Percentiles rank a stretch among this genome's conserved stretches.
Conservation (phyloP, 30 jellyfish, hydroid and myxozoan genomes). For the Clytia hemisphaerica region DNA sequence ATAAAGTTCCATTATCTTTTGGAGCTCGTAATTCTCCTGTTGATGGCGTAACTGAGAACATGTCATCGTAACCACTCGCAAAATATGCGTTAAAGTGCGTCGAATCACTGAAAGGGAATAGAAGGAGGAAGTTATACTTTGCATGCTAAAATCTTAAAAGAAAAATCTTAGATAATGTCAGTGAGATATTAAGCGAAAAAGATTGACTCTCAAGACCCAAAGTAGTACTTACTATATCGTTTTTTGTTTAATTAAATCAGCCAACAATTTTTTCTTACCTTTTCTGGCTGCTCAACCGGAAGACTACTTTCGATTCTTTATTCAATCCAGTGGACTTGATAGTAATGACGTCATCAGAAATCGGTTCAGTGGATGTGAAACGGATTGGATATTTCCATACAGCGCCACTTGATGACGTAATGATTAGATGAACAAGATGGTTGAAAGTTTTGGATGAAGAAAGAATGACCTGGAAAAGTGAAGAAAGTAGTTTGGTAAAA, state of each 20-base stretch:
- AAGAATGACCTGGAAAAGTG: conserved; percentile 56
- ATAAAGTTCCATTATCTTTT: conserved; percentile 34
- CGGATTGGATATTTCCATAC: conserved; percentile 81
- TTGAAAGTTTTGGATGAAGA: conserved; percentile 68
- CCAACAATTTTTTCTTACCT: too few species aligned
- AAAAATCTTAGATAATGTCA: neutral
- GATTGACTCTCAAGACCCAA: neutral
- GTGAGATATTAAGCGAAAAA: neutral
- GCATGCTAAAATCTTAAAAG: neutral
- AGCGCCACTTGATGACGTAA: conserved; percentile 71
- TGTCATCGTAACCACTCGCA: conserved; percentile 40
- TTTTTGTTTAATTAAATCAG: too few species aligned
- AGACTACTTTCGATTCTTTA: conserved; percentile 56
- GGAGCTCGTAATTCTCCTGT: conserved; percentile 73
- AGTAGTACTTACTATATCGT: neutral
- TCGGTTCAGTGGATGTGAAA: conserved; percentile 64
- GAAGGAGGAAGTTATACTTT: neutral
- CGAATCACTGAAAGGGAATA: conserved; percentile 5
- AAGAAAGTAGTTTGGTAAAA: conserved; percentile 39
- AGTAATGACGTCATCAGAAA: conserved; percentile 79
- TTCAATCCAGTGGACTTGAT: conserved; percentile 77
- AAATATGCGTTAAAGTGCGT: conserved; percentile 32
- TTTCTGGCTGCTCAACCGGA: conserved; percentile 67
- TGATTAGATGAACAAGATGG: conserved; percentile 56
- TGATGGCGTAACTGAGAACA: conserved; percentile 64